Evolutionary conservation across 2,797 vertebrate genomes (phyloP), one percentile per base, ranked within the genome.

Genomic region (Falco berigora): DNA sequence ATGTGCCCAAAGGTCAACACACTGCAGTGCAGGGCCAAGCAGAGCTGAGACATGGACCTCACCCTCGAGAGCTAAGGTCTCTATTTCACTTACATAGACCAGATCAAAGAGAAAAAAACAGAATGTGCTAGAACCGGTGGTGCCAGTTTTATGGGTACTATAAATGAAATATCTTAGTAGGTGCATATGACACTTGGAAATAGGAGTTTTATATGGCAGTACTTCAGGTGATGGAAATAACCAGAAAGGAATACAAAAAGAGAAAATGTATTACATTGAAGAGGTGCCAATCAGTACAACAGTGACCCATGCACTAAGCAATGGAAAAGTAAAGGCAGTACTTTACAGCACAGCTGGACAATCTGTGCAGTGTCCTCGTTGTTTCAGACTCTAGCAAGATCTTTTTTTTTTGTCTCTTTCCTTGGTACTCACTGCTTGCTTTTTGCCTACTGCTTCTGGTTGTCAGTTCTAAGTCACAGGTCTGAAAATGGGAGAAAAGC

Each of bases 81-180:
- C 44, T 55, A 40, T 83, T 93, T 96, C 44, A 42, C 9, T 89
- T 75, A 55, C 9, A 68, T 0, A 34, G 36, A 73, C 18, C 66
- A 74, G 47, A 67, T 16, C 52, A 86, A 81, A 76, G 59, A 49
- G 27, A 24, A 47, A 61, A 89, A 89, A 84, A 76, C 88, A 52
- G 32, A 86, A 64, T 24, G 50, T 34, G 38, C 18, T 55, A 90
- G 76, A 93, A 90, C 28, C 19, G 42, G 34, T 71, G 75, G 91
- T 81, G 69, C 28, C 82, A 79, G 69, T 88, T 96, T 95, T 95
- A 95, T 79, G 79, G 66, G 56, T 56, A 86, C 63, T 86, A 92
- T 82, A 95, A 92, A 93, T 76, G 11, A 95, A 90, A 22, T 84
- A 88, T n/a, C 69, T 84, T 86, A 88, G 66, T 21, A 38, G 63